These are phyloP conservation scores for Mergus octosetaceus DNA, from an alignment of 2,797 vertebrate genomes.

Conservation along the genomic window DNA sequence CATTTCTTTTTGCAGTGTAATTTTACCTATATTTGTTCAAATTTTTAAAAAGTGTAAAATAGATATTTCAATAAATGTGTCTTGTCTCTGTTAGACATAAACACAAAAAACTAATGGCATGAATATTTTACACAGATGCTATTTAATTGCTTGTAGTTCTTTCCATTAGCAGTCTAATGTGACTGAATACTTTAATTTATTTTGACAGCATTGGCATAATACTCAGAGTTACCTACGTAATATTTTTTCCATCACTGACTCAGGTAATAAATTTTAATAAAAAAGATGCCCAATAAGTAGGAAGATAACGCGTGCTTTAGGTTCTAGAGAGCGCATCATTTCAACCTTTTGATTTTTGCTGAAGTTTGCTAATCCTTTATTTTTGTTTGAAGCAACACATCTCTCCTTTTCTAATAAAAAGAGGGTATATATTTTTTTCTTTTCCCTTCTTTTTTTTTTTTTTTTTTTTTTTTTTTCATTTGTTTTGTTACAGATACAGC, in stretches of 20 bases:
- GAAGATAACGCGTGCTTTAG: neutral
- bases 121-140: neutral
- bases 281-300: neutral
- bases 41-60: neutral
- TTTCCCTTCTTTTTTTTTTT: too few relatives aligned
- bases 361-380: neutral
- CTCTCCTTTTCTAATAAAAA: neutral
- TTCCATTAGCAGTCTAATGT: neutral
- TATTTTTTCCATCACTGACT: neutral
- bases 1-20: neutral
- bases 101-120: neutral
- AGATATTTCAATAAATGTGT: neutral
- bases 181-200: neutral
- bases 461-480: too few relatives aligned
- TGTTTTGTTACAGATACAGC: neutral
- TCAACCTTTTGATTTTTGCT: neutral
- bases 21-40: neutral
- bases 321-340: neutral
- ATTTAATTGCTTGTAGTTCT: neutral
- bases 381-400: neutral
- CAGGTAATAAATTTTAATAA: neutral
- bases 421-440: accelerated
- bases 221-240: neutral
- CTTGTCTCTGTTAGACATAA: neutral
- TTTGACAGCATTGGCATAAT: neutral